Conservation (phyloP, 1,140 invertebrate genomes). For the Coptotermes formosanus region DNA sequence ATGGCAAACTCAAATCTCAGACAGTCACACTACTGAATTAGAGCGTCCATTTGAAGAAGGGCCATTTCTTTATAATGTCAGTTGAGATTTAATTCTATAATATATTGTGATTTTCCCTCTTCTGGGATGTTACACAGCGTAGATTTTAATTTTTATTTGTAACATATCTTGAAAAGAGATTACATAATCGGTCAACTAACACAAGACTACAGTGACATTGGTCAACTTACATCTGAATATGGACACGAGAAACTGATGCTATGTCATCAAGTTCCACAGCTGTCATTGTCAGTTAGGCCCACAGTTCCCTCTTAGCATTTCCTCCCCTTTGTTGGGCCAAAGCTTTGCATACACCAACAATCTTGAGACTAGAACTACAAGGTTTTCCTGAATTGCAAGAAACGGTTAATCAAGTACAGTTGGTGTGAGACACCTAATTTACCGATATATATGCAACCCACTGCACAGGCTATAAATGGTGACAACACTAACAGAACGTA, state of each 20-base stretch:
- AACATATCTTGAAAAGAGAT: no score
- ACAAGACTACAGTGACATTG: background rate
- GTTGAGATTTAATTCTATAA: no score
- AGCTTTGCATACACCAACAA: background rate
- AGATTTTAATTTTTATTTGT: no score
- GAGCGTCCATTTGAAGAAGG: no score
- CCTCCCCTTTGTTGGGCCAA: background rate
- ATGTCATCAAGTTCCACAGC: conserved; percentile 4
- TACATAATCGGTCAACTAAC: background rate
- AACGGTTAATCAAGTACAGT: conserved; percentile 32
- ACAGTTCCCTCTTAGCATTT: background rate
- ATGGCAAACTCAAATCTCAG: no score
- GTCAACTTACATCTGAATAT: conserved; percentile 24
- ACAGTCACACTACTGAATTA: no score
- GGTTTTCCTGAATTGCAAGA: conserved; percentile 28
- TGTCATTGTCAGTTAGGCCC: background rate
- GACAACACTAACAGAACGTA: conserved; percentile 28
- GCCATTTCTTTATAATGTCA: no score
- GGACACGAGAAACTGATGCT: background rate
- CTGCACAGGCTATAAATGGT: background rate
- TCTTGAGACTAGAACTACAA: conserved; percentile 24
- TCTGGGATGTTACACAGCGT: no score
- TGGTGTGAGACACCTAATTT: conserved; percentile 24
- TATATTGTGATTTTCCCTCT: no score
- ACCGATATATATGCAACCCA: conserved; percentile 20